phyloP scores from a whole-genome alignment of 2,888 invertebrate genomes.

The Drosophila atroscutellata region DNA sequence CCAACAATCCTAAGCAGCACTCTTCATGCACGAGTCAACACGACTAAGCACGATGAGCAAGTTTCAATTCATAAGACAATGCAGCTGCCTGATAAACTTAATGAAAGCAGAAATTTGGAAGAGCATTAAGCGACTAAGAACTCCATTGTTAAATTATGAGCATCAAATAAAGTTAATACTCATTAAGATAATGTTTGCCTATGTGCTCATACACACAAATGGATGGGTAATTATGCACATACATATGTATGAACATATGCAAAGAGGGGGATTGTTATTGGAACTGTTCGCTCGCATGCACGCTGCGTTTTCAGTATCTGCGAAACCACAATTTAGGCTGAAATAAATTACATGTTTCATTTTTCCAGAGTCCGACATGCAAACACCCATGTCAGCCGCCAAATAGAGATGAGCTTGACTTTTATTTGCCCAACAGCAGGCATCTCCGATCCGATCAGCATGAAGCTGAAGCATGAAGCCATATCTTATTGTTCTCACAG shows the following conservation, averaged over 20 bases:
- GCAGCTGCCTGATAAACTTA: constrained; percentile 25
- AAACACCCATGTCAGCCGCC: constrained; percentile 22
- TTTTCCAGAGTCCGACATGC: constrained; percentile 35
- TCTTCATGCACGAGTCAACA: not conserved
- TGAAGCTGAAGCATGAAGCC: not conserved
- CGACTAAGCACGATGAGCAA: not conserved
- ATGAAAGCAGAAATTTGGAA: constrained; percentile 14
- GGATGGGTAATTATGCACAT: not conserved
- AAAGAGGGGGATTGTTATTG: constrained; percentile 12
- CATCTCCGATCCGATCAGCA: not conserved
- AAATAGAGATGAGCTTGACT: constrained; percentile 3
- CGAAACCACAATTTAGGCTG: constrained; percentile 65
- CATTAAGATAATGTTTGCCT: constrained; percentile 26
- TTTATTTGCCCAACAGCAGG: not conserved
- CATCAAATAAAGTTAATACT: constrained; percentile 37
- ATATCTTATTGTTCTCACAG: not conserved
- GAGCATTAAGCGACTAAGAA: constrained; percentile 24
- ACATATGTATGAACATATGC: constrained; percentile 2
- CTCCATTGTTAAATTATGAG: constrained; percentile 32
- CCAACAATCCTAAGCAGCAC: not conserved
- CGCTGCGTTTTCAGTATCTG: constrained; percentile 38
- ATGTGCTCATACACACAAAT: not conserved
- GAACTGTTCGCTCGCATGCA: constrained; percentile 30
- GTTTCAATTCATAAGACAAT: not conserved
- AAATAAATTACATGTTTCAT: constrained; percentile 72